Evolutionary conservation across 2,113 vertebrate species (phyloP).

Genomic region (Eira barbara): DNA sequence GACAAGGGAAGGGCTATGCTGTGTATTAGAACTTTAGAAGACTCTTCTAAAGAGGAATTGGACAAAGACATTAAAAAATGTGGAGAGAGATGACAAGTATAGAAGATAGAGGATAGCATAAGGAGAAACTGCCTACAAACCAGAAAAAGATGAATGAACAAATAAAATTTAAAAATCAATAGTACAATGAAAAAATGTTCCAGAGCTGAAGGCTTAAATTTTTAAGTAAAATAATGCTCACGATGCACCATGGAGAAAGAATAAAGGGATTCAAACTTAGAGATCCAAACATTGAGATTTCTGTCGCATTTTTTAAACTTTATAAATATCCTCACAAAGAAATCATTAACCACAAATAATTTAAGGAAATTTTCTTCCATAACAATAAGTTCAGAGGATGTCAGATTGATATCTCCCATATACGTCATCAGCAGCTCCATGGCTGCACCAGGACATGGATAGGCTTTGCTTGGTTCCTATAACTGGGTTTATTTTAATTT

Average conservation of each 20-base stretch:
- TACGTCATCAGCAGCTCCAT: not conserved
- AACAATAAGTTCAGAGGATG: not conserved
- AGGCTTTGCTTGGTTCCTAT: not conserved
- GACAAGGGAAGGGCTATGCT: not conserved
- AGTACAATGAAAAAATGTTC: not conserved
- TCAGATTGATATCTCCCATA: not conserved
- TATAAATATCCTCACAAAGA: not conserved
- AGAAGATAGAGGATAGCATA: not conserved
- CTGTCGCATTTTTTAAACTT: not conserved
- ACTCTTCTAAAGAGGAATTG: not conserved
- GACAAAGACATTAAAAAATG: not conserved
- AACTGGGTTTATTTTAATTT: not conserved
- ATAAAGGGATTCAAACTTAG: not conserved
- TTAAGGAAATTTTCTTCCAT: not conserved
- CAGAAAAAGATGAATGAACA: not conserved
- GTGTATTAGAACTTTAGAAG: not conserved
- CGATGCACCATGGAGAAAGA: not conserved
- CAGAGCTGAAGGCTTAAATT: not conserved
- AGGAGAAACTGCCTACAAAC: not conserved
- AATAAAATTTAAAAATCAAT: constrained; percentile 15
- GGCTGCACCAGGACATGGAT: not conserved
- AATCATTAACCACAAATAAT: not conserved
- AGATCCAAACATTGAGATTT: not conserved
- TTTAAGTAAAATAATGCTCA: not conserved
- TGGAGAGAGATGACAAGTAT: not conserved